Evolutionary conservation across 2,888 invertebrate genomes (phyloP).

Genomic region (Sphaerolaimus hirsutus): DNA sequence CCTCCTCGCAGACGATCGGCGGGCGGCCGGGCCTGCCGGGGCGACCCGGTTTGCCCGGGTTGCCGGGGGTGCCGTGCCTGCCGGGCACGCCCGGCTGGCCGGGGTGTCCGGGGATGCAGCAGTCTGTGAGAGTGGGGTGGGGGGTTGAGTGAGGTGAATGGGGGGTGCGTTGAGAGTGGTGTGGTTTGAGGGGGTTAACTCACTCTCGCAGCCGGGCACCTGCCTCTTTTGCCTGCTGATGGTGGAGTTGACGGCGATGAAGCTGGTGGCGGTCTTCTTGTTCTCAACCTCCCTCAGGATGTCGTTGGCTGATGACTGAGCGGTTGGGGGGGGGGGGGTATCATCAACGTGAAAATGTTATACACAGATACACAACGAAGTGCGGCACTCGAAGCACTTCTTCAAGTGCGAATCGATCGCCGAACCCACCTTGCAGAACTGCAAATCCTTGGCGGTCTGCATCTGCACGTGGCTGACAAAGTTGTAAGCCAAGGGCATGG

Average conservation of each 20-base stretch:
- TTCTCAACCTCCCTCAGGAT: background rate
- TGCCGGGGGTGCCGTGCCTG: constrained; percentile 4
- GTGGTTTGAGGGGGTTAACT: constrained; percentile 18
- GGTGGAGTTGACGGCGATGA: background rate
- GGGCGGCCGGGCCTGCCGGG: constrained; percentile 20
- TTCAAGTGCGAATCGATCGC: no score
- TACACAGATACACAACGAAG: background rate
- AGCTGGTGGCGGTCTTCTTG: background rate
- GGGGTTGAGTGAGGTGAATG: background rate
- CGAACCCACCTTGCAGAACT: constrained; percentile 25
- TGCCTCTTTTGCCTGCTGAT: background rate
- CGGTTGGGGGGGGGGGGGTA: no score
- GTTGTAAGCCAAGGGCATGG: constrained; percentile 24
- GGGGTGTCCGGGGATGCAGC: constrained; percentile 19
- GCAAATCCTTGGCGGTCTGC: constrained; percentile 20
- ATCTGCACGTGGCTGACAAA: constrained; percentile 22
- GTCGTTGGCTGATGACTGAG: background rate
- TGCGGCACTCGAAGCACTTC: no score
- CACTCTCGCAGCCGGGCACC: constrained; percentile 9
- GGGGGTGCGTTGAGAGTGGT: constrained; percentile 19
- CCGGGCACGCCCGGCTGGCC: constrained; percentile 20
- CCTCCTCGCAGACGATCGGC: constrained; percentile 9
- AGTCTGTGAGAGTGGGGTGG: constrained; percentile 11
- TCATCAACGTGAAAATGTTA: no score
- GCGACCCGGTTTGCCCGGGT: constrained; percentile 7